Percentiles rank a stretch among this genome's conserved stretches.
phyloP scores from a whole-genome alignment of 2,797 vertebrate genomes.

The Ficedula albicollis region DNA sequence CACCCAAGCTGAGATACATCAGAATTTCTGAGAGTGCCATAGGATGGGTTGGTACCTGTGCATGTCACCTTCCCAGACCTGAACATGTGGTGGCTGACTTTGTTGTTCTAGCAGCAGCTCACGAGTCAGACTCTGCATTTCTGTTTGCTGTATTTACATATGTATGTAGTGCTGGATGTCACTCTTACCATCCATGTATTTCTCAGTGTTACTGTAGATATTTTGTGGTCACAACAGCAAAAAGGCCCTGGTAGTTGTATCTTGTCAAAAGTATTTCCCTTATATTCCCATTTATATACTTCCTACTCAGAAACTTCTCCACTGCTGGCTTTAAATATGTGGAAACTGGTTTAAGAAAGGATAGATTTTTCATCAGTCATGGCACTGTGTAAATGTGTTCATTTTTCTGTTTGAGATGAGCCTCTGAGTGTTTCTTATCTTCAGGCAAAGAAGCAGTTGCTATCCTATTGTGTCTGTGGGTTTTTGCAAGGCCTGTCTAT shows the following conservation, averaged over 20 bases:
- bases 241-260: background rate
- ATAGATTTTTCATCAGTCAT: background rate
- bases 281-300: background rate
- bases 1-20: background rate
- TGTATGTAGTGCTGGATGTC: background rate
- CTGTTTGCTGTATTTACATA: background rate
- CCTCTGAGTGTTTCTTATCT: background rate
- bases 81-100: background rate
- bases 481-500: background rate
- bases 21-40: background rate
- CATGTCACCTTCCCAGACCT: background rate
- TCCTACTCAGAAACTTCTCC: background rate
- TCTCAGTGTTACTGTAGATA: background rate
- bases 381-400: background rate
- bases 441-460: conserved; percentile 17
- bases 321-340: background rate
- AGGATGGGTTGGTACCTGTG: background rate
- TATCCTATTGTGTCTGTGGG: background rate
- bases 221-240: background rate
- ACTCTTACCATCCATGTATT: background rate
- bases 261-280: background rate
- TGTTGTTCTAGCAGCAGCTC: background rate
- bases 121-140: background rate
- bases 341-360: background rate
- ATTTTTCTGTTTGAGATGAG: conserved; percentile 1